Evolutionary conservation across 1,140 invertebrate species (phyloP), one percentile per base, ranked within the genome.

Genomic region (Rhagoletis pomonella): DNA sequence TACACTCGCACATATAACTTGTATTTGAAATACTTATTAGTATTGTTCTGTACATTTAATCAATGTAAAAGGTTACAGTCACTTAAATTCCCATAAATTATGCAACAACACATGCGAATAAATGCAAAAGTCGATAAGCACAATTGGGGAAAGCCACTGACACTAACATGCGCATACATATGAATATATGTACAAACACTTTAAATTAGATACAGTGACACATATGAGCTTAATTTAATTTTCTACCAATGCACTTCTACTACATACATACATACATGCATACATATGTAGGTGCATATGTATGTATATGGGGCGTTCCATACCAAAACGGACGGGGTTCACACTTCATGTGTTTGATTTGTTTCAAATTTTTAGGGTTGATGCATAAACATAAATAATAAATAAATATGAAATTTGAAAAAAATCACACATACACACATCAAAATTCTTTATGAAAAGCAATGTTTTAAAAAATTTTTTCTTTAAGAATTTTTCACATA

Each of bases 11-110:
- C 50, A 3, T 55, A 55, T 55, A 55, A 55, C 10, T 55, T 55
- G 50, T 55, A 55, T 5, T 5, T 55, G 10, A 29, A 29, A 29
- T 29, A 29, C 29, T 67, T 67, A 12, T 67, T 67, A 67, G 64
- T 29, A 19, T 6, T 73, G 39, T 10, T 73, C n/a, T 73, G 3
- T 4, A n/a, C 12, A 29, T 81, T 81, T 81, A 81, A 81, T 81
- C 73, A 81, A 81, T 81, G 73, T 4, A 55, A 81, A 81, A 55
- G 73, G 73, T 29, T 81, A 14, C 42, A 81, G 10, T 81, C 47
- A 55, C 12, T 81, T 81, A 44, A 55, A 81, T 55, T 55, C 47
- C 17, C 55, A 81, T 81, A 81, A 81, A 81, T 81, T 81, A 81
- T 81, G 44, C 73, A 81, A 55, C 67, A 73, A 73, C 42, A 47